A percentile compares a stretch with the other conserved stretches of the same genome.
Evolutionary conservation across 1,140 invertebrate genomes (phyloP).

Genomic region (Ylistrum balloti): DNA sequence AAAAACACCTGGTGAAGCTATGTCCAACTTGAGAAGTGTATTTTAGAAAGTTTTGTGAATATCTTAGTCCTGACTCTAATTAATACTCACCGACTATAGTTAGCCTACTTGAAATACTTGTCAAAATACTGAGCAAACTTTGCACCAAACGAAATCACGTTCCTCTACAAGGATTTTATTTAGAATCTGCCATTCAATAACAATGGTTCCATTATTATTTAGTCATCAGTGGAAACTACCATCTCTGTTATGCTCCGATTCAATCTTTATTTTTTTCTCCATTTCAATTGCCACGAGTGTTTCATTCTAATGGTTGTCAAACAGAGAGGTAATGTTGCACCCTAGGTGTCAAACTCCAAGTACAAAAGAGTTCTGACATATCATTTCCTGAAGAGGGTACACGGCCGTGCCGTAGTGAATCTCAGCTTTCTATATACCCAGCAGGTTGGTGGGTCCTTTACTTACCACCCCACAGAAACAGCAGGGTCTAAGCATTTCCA

Average conservation of each 20-base stretch:
- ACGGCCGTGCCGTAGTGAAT: background rate
- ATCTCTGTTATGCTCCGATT: background rate
- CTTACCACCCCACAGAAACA: conserved; percentile 14
- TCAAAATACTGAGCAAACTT: background rate
- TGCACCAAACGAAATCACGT: conserved; percentile 8
- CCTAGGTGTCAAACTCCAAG: conserved; percentile 3
- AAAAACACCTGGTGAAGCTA: background rate
- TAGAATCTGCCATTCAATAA: background rate
- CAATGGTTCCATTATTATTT: background rate
- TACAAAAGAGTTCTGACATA: conserved; percentile 39
- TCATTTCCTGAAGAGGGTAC: conserved; percentile 26
- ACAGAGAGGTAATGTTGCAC: conserved; percentile 26
- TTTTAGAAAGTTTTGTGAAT: conserved; percentile 1
- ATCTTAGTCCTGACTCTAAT: background rate
- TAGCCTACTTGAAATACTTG: conserved; percentile 6
- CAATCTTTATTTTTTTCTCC: background rate
- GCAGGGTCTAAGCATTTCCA: background rate
- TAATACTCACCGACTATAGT: background rate
- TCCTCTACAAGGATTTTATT: background rate
- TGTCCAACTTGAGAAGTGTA: background rate
- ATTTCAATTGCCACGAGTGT: conserved; percentile 19
- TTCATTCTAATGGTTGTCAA: conserved; percentile 13
- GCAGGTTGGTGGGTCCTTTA: background rate
- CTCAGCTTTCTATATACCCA: background rate
- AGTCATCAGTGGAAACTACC: background rate